These are phyloP conservation scores for Onychorhynchus coronatus DNA, from an alignment of 2,113 vertebrate genomes.

Conservation along the genomic window DNA sequence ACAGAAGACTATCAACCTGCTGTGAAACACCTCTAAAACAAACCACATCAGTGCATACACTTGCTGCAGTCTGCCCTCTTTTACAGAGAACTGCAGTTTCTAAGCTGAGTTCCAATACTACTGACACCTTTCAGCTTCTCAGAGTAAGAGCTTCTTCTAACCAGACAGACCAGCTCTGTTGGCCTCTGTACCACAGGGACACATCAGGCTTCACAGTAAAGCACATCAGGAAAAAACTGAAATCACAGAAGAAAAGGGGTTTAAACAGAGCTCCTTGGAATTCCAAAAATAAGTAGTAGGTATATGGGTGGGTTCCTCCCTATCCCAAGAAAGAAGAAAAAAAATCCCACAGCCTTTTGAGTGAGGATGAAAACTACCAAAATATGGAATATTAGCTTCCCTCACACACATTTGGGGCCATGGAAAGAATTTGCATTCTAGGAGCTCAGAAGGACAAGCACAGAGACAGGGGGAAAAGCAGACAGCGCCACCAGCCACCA, in stretches of 20 bases:
- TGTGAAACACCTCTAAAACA: background rate
- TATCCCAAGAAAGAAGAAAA: conserved; percentile 12
- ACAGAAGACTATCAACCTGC: background rate
- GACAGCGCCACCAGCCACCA: background rate
- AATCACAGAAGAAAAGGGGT: background rate
- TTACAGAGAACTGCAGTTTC: background rate
- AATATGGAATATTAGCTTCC: background rate
- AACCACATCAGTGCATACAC: background rate
- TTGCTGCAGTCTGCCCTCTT: background rate
- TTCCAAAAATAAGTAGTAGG: background rate
- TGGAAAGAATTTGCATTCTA: background rate
- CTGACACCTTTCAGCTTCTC: background rate
- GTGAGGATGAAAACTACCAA: background rate
- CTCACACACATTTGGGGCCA: background rate
- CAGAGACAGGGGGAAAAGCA: background rate
- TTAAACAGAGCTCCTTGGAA: background rate
- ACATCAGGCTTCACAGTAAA: background rate
- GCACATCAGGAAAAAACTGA: background rate
- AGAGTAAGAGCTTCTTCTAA: background rate
- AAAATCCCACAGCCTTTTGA: background rate
- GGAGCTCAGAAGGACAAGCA: conserved; percentile 14
- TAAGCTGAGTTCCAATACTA: background rate
- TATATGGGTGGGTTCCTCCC: background rate
- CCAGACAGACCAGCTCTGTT: background rate
- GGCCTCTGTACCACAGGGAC: background rate